Percentiles rank a stretch among this genome's conserved stretches.
Evolutionary conservation across 1,140 invertebrate species (phyloP).

Genomic region (Leptinotarsa undecemlineata): DNA sequence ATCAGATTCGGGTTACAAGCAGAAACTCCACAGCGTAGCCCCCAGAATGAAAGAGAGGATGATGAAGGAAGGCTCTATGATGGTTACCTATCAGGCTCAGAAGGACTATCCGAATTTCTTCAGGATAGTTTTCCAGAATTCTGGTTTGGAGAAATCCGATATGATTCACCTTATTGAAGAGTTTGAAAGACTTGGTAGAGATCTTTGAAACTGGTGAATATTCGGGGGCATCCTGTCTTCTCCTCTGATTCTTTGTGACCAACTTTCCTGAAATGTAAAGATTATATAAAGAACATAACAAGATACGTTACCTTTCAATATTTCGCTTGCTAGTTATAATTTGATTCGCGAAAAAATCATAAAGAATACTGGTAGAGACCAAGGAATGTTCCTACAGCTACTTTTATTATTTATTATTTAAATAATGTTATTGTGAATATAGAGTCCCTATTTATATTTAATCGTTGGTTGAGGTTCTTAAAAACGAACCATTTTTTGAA

Average conservation of each 20-base stretch:
- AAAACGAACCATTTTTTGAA: not conserved
- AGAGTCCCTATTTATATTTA: not conserved
- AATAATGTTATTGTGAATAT: not conserved
- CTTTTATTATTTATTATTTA: not conserved
- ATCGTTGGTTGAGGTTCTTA: not conserved
- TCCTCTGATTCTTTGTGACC: not conserved
- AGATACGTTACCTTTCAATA: too few species aligned
- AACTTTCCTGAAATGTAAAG: not conserved
- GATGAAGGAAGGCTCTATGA: conserved; percentile 92
- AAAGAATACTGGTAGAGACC: too few species aligned
- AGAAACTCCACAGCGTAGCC: conserved; percentile 79
- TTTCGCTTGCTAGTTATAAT: too few species aligned
- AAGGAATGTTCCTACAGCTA: not conserved
- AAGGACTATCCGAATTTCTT: conserved; percentile 87
- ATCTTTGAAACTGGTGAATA: conserved; percentile 58
- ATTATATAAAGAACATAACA: too few species aligned
- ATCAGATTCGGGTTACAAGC: conserved; percentile 65
- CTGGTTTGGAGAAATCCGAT: conserved; percentile 75
- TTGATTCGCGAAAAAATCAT: too few species aligned
- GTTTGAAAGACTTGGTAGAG: conserved; percentile 78
- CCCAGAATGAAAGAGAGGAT: conserved; percentile 91
- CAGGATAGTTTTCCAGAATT: conserved; percentile 90
- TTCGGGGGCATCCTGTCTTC: not conserved
- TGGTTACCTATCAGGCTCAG: conserved; percentile 93
- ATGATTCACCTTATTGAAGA: conserved; percentile 86